A percentile compares a stretch with the other conserved stretches of the same genome.
Conservation (phyloP, 2,113 vertebrate genomes). For the Sakesphorus luctuosus region DNA sequence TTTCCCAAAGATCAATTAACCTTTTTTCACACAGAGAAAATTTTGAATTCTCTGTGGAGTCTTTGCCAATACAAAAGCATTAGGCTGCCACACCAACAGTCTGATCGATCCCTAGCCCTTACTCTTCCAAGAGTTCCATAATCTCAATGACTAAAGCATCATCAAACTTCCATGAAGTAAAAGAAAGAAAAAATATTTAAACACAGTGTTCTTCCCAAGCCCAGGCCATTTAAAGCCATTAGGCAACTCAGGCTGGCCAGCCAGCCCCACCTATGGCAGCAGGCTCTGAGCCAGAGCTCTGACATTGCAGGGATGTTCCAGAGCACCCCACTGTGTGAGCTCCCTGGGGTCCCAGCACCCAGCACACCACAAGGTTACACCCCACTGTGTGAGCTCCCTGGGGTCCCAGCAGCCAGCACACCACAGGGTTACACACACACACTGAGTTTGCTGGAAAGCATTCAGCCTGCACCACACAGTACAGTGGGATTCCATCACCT, state of each 20-base stretch:
- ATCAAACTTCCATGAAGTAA: not conserved
- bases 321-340: not conserved
- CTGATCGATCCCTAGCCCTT: not conserved
- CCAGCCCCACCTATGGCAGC: not conserved
- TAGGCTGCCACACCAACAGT: not conserved
- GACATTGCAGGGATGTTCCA: accelerated
- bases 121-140: not conserved
- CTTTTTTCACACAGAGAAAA: not conserved
- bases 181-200: not conserved
- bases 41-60: not conserved
- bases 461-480: not conserved
- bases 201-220: not conserved
- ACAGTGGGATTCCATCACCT: not conserved
- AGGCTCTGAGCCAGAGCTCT: not conserved
- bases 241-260: not conserved
- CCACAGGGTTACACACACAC: accelerated
- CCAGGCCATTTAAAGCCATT: not conserved
- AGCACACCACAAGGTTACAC: not conserved
- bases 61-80: not conserved
- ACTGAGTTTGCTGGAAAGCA: not conserved
- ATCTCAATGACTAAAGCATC: not conserved
- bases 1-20: not conserved
- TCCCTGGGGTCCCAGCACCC: not conserved
- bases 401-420: not conserved
- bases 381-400: not conserved